Base-by-base conservation (phyloP, 1,140 invertebrate genomes). In the Drosophila elegans region DNA sequence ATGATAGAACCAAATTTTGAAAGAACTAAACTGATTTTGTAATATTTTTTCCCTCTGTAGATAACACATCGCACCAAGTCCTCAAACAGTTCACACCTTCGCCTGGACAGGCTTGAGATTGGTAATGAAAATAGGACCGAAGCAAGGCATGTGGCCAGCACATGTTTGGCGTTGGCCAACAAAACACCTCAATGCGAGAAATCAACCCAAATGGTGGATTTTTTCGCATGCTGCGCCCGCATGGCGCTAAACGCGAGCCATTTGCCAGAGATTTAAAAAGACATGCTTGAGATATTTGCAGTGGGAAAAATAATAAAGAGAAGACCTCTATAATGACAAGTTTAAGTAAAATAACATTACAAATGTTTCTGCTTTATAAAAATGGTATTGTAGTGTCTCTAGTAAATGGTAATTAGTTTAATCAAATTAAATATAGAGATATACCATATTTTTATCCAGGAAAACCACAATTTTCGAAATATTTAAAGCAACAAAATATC, bases 221-320 rank as follows among this genome's bases (percentile, higher is more conserved):
- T 7, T 63, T 81, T 71, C 64, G 74, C 82, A 86, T 86, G 78
- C 82, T 88, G 82, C 38, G 62, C 46, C 82, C 82, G 78, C 69
- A 88, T 89, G 83, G 83, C 83, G 75, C 83, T 88, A 83, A 76
- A 74, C 68, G n/a, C 61, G 32, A 62, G 42, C 52, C 63, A 84
- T 74, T 73, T 57, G 48, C 16, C 11, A 42, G 7, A 52, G 38
- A 54, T 66, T 57, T 51, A 12, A 3, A 9, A 38, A 11, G 36
- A 38, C 9, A 38, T 38, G 25, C 5, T 7, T 25, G 21, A 4
- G 12, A 21, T 10, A 29, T 54, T 21, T 21, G 1, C 16, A 62
- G 5, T 27, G 9, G 0, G 11, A 13, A n/a, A 46, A 29, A 21
- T 9, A 0, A 29, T 16, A 0, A 34, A 49, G 9, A 4, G 1